Conservation (phyloP, 1,140 invertebrate species). For the Nebria ingens region DNA sequence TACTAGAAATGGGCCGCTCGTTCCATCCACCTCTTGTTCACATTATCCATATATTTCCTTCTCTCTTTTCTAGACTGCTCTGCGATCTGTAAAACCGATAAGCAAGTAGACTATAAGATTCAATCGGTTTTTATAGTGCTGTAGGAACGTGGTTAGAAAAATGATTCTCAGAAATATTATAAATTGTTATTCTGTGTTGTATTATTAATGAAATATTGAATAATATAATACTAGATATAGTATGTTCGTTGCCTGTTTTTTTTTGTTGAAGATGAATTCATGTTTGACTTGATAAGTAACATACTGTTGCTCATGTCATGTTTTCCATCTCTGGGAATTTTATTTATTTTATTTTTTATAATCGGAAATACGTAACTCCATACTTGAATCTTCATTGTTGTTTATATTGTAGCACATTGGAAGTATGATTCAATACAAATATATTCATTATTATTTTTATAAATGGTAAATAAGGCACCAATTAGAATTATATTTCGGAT, state of each 20-base stretch:
- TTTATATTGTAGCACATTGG: too few relatives aligned
- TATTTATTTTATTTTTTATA: too few relatives aligned
- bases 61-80: neutral
- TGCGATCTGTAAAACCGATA: neutral
- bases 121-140: neutral
- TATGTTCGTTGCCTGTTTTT: neutral
- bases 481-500: too few relatives aligned
- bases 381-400: too few relatives aligned
- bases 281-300: too few relatives aligned
- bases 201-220: neutral
- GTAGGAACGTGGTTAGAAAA: neutral
- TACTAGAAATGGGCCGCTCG: neutral
- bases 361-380: too few relatives aligned
- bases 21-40: neutral
- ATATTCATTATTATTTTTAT: too few relatives aligned
- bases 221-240: neutral
- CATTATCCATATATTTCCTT: neutral
- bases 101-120: neutral
- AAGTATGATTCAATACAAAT: too few relatives aligned
- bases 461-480: too few relatives aligned
- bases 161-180: neutral
- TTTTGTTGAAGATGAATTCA: too few relatives aligned
- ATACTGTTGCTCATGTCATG: too few relatives aligned
- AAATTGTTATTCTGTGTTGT: neutral
- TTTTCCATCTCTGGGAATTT: too few relatives aligned